Conservation (phyloP, 2,113 vertebrate genomes). For the Embiotoca jacksoni region DNA sequence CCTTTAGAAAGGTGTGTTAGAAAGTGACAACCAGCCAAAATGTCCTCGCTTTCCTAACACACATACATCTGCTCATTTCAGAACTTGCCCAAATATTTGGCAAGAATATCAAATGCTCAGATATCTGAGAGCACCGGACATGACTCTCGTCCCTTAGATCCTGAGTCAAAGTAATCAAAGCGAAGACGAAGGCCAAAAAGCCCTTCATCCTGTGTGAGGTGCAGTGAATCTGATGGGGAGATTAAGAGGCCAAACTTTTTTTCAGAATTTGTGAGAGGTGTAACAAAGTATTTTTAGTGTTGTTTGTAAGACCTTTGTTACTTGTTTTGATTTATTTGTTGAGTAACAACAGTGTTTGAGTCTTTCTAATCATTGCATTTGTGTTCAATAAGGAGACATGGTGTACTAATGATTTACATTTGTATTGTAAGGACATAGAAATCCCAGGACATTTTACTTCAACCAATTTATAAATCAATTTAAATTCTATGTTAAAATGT, state of each 20-base stretch:
- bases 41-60: no score
- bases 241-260: constrained; percentile 22
- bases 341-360: not conserved
- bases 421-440: no score
- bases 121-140: not conserved
- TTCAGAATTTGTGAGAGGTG: not conserved
- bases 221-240: constrained; percentile 26
- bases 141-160: constrained; percentile 1
- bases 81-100: constrained; percentile 2
- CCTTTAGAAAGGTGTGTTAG: no score
- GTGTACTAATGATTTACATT: no score
- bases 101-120: constrained; percentile 23
- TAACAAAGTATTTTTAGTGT: not conserved
- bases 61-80: not conserved
- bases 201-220: constrained; percentile 9
- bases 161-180: constrained; percentile 30
- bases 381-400: no score
- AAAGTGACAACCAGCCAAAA: no score
- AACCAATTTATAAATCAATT: no score
- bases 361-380: no score
- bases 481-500: no score
- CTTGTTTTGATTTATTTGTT: not conserved
- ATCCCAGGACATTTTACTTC: no score
- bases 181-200: constrained; percentile 6
- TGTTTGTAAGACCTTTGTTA: not conserved